Conservation (phyloP, 2,797 vertebrate species). For the Miopithecus talapoin region DNA sequence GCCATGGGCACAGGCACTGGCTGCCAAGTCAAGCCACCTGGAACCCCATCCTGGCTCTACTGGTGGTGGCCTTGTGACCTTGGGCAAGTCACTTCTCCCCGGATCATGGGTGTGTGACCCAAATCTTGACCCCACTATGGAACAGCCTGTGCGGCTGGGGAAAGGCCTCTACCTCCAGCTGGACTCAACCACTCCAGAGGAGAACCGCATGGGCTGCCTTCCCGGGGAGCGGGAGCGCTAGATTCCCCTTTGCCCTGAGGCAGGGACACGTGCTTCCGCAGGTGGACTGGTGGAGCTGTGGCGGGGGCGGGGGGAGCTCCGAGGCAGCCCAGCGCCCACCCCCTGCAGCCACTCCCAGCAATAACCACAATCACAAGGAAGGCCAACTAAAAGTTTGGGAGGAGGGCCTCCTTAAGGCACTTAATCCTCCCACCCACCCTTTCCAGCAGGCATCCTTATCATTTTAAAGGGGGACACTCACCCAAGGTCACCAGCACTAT, state of each 20-base stretch:
- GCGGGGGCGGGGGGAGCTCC: conserved; percentile 45
- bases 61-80: conserved; percentile 34
- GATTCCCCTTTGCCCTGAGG: conserved; percentile 40
- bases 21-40: conserved; percentile 56
- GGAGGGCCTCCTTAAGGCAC: background rate
- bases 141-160: background rate
- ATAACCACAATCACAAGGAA: background rate
- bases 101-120: background rate
- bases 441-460: background rate
- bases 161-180: background rate
- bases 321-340: conserved; percentile 16
- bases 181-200: background rate
- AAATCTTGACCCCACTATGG: background rate
- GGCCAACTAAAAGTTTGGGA: background rate
- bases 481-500: conserved; percentile 50
- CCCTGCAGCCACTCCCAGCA: conserved; percentile 8
- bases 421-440: conserved; percentile 22
- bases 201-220: background rate
- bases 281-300: background rate
- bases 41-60: background rate
- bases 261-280: background rate
- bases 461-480: background rate
- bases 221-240: background rate
- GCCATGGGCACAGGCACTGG: background rate
- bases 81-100: background rate